phyloP scores from a whole-genome alignment of 2,888 invertebrate species.

The Sericinus montela region DNA sequence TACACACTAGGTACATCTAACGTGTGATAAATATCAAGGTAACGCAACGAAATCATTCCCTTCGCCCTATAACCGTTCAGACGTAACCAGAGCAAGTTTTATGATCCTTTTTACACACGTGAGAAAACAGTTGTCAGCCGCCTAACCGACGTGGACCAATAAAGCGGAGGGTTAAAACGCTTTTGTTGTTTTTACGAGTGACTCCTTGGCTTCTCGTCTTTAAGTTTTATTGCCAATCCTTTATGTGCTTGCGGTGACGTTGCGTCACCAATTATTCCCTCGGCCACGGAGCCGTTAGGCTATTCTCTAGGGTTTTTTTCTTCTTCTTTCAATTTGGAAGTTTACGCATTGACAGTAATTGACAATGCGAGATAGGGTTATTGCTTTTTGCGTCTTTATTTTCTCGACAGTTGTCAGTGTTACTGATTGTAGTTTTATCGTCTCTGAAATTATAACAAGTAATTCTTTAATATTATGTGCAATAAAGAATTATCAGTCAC shows the following conservation, averaged over 20 bases:
- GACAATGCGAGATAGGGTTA: conserved; percentile 9
- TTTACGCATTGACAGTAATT: conserved; percentile 14
- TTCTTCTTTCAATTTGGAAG: neutral
- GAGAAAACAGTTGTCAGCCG: conserved; percentile 65
- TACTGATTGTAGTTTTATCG: neutral
- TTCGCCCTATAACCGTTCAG: conserved; percentile 29
- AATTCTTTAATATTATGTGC: too few species aligned
- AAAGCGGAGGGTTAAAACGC: conserved; percentile 30
- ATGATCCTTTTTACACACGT: conserved; percentile 49
- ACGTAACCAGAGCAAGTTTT: conserved; percentile 43
- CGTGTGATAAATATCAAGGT: conserved; percentile 6
- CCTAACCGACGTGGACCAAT: conserved; percentile 44
- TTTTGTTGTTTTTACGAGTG: conserved; percentile 34
- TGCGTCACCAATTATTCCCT: conserved; percentile 22
- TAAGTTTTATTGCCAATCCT: conserved; percentile 52
- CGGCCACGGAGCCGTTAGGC: conserved; percentile 14
- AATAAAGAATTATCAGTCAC: too few species aligned
- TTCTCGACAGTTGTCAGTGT: conserved; percentile 1
- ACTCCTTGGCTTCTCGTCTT: conserved; percentile 33
- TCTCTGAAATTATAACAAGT: too few species aligned
- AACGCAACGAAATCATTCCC: conserved; percentile 31
- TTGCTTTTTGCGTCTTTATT: conserved; percentile 2
- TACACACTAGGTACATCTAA: too few species aligned
- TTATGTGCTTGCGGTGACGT: conserved; percentile 32
- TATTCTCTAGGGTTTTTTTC: conserved; percentile 7